phyloP scores from a whole-genome alignment of 2,888 invertebrate species.

The Xylota segnis region DNA sequence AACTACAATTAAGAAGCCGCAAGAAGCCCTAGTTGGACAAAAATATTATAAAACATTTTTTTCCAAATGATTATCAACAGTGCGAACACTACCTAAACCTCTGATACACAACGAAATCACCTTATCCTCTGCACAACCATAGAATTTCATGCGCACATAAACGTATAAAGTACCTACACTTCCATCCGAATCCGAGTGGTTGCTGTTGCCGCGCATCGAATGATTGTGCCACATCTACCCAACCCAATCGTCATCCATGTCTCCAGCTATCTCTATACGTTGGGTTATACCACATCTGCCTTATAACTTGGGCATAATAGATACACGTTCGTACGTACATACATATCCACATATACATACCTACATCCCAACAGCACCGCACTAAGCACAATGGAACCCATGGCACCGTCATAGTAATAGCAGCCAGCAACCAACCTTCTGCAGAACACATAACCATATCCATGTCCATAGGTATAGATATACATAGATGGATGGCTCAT shows the following conservation, averaged over 20 bases:
- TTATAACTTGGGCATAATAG: conserved; percentile 48
- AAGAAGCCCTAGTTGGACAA: too few species aligned
- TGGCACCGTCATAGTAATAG: conserved; percentile 70
- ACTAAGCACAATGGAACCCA: conserved; percentile 73
- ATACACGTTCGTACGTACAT: conserved; percentile 50
- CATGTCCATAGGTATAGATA: conserved; percentile 16
- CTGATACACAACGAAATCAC: conserved; percentile 43
- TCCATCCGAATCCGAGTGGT: conserved; percentile 51
- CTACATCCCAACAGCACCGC: conserved; percentile 54
- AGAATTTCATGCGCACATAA: conserved; percentile 70
- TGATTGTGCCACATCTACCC: conserved; percentile 66
- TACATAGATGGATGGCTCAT: conserved; percentile 49
- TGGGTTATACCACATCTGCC: conserved; percentile 70
- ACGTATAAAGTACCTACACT: conserved; percentile 49
- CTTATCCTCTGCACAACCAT: conserved; percentile 56
- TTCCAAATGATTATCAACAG: conserved; percentile 7
- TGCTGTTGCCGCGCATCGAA: conserved; percentile 48
- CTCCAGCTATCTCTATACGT: conserved; percentile 39
- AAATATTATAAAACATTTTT: not conserved
- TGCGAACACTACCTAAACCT: conserved; percentile 52
- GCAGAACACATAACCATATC: conserved; percentile 59
- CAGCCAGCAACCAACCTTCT: conserved; percentile 72
- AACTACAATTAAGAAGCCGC: too few species aligned
- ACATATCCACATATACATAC: not conserved
- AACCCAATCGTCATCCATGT: conserved; percentile 29